A percentile compares a stretch with the other conserved stretches of the same genome.
phyloP scores from a whole-genome alignment of 2,888 invertebrate genomes.

The Blastobasis lacticolella region DNA sequence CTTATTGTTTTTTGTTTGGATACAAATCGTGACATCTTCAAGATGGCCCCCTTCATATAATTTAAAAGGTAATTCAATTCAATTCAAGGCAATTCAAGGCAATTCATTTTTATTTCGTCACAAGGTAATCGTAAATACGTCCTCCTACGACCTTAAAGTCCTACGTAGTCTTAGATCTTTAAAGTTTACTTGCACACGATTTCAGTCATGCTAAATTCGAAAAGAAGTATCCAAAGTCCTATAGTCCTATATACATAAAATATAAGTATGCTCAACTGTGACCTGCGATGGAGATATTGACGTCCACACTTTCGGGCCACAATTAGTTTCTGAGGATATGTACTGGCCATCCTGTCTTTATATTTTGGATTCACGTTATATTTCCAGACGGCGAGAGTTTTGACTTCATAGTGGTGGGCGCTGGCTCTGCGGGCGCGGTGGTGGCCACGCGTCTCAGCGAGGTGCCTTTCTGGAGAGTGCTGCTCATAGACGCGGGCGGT shows the following conservation, averaged over 20 bases:
- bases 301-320: not conserved
- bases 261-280: too few relatives aligned
- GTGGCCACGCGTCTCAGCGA: slow-evolving; percentile 33
- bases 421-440: slow-evolving; percentile 27
- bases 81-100: too few relatives aligned
- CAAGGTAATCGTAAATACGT: not conserved
- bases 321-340: not conserved
- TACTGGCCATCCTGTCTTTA: not conserved
- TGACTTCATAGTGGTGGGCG: slow-evolving; percentile 17
- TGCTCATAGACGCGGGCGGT: slow-evolving; percentile 16
- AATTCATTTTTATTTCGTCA: not conserved
- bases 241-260: too few relatives aligned
- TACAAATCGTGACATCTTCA: too few relatives aligned
- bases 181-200: too few relatives aligned
- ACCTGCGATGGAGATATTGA: not conserved
- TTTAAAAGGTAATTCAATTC: slow-evolving; percentile 32
- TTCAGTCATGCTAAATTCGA: not conserved
- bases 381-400: slow-evolving; percentile 26
- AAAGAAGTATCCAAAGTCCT: not conserved
- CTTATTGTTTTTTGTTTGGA: too few relatives aligned
- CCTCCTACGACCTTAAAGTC: too few relatives aligned
- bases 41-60: slow-evolving; percentile 40
- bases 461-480: slow-evolving; percentile 23
- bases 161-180: too few relatives aligned
- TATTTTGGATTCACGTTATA: not conserved